A percentile compares a stretch with the other conserved stretches of the same genome.
Conservation (phyloP, 2,797 vertebrate species). For the Perdix hodgsoniae region DNA sequence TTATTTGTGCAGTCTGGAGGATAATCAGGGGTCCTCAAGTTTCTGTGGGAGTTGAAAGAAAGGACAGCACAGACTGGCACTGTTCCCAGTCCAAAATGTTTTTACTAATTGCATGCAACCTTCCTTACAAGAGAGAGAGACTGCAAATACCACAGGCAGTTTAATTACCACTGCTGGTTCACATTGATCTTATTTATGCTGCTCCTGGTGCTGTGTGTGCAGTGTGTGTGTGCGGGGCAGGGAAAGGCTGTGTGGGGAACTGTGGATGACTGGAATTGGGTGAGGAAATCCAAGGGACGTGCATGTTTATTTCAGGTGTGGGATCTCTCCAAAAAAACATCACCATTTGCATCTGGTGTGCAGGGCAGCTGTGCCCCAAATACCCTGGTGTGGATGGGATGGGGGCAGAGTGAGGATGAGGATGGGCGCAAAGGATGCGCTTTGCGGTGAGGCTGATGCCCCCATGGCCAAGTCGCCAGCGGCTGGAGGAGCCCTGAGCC, state of each 20-base stretch:
- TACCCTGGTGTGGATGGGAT: not conserved
- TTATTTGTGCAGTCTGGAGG: constrained; percentile 34
- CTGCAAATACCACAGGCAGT: constrained; percentile 55
- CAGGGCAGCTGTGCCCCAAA: fast-evolving
- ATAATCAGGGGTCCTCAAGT: constrained; percentile 50
- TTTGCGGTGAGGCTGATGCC: not conserved
- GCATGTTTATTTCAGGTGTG: not conserved
- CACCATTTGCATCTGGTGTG: not conserved
- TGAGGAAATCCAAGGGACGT: fast-evolving
- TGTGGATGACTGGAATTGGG: not conserved
- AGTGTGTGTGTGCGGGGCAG: not conserved
- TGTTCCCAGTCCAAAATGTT: constrained; percentile 72
- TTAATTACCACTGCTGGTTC: constrained; percentile 67
- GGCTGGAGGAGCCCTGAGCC: not conserved
- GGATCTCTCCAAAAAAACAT: not conserved
- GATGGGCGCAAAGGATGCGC: fast-evolving
- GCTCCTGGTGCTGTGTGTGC: not conserved
- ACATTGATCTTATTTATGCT: constrained; percentile 54
- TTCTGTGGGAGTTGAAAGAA: constrained; percentile 74
- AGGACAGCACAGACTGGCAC: constrained; percentile 68
- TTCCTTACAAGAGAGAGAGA: constrained; percentile 50
- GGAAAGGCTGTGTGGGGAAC: not conserved
- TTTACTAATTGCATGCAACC: constrained; percentile 70
- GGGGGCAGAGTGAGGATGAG: fast-evolving
- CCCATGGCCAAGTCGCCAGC: not conserved